These are phyloP conservation scores for Hippocampus abdominalis DNA, from an alignment of 2,113 vertebrate genomes.

Conservation along the genomic window DNA sequence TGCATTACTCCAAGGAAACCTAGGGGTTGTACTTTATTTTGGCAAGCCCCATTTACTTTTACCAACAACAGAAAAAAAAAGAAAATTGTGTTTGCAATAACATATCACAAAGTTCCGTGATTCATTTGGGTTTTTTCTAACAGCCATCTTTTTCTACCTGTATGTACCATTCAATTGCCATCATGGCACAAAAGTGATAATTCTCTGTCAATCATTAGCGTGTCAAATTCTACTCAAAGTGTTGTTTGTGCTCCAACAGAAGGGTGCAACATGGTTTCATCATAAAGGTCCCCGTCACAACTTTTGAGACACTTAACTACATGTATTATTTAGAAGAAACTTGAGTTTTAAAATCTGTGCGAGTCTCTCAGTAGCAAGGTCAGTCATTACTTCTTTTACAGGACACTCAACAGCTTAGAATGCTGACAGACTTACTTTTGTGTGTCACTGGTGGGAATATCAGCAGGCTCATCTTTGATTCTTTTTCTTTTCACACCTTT, in stretches of 20 bases:
- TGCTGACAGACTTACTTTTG: conserved; percentile 31
- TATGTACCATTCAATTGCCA: no score
- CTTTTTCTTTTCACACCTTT: conserved; percentile 65
- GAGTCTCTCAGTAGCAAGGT: neutral
- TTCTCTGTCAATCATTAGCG: no score
- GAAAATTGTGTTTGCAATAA: no score
- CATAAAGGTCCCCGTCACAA: neutral
- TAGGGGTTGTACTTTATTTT: neutral
- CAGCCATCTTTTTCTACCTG: no score
- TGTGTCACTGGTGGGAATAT: conserved; percentile 8
- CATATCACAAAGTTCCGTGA: no score
- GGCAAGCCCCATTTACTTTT: neutral
- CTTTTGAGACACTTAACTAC: neutral
- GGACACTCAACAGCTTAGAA: neutral
- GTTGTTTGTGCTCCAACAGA: neutral
- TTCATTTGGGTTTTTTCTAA: no score
- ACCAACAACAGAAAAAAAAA: neutral
- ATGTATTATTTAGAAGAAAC: neutral
- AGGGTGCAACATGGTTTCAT: neutral
- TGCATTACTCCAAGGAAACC: neutral
- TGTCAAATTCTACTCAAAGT: no score
- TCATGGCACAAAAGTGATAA: no score
- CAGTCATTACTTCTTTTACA: neutral
- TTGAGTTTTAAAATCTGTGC: neutral
- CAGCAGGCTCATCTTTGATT: conserved; percentile 44